Conservation (phyloP, 2,888 invertebrate species). For the Dicycla oo region DNA sequence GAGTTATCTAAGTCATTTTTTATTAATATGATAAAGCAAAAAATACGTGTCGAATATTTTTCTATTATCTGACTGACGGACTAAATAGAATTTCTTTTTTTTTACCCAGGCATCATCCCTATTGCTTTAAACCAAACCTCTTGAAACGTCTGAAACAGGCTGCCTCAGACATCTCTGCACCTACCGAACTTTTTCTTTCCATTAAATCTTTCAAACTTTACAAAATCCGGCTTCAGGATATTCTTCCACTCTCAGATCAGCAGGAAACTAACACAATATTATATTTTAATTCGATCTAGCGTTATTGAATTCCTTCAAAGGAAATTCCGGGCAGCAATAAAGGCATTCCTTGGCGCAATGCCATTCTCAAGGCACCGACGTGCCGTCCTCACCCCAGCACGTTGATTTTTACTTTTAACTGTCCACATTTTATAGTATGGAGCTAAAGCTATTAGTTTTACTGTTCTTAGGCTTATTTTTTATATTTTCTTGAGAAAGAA, state of each 20-base stretch:
- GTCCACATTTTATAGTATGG: constrained; percentile 50
- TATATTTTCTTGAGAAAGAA: background rate
- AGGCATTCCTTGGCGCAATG: constrained; percentile 83
- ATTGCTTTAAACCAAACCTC: too few relatives aligned
- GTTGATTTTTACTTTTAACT: constrained; percentile 66
- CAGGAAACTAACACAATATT: constrained; percentile 67
- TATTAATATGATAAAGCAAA: too few relatives aligned
- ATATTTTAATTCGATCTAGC: constrained; percentile 77
- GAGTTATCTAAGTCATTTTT: too few relatives aligned
- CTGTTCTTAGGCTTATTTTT: constrained; percentile 10
- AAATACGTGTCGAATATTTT: too few relatives aligned
- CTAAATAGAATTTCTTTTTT: too few relatives aligned
- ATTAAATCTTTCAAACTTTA: constrained; percentile 1
- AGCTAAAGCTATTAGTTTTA: constrained; percentile 39
- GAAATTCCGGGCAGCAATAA: constrained; percentile 81
- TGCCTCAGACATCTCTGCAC: background rate
- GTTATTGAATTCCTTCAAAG: constrained; percentile 82
- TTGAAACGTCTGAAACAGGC: background rate
- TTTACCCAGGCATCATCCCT: too few relatives aligned
- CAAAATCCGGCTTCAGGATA: background rate
- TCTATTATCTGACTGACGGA: too few relatives aligned
- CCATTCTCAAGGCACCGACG: constrained; percentile 71
- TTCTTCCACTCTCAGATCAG: constrained; percentile 9
- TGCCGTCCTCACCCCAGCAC: constrained; percentile 38
- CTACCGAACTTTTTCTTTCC: background rate